Evolutionary conservation across 2,113 vertebrate genomes (phyloP), one percentile per base, ranked within the genome.

Genomic region (Alexandromys fortis): DNA sequence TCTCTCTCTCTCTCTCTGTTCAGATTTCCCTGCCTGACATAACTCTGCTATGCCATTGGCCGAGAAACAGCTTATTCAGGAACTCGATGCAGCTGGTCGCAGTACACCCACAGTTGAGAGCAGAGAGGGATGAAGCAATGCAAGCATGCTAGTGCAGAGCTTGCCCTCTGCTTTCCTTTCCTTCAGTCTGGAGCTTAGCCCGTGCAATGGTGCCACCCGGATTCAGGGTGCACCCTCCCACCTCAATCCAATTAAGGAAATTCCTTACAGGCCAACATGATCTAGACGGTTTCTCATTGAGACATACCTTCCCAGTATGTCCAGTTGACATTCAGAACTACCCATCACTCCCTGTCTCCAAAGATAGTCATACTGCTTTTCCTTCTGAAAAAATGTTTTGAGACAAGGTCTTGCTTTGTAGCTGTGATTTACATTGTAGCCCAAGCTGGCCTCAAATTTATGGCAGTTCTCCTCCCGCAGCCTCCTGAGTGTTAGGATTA

Each of bases 381-480:
- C 16, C 61, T 86, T 86, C 47, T 35, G 49, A 33, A 78, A 22
- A 55, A 79, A 35, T 38, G 21, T 61, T 61, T 82, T 61, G 35
- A 82, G n/a, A 82, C 55, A 61, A n/a, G n/a, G 79, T 82, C 55
- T 82, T 7, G 42, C n/a, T 83, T 38, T 83, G n/a, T 83, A 83
- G 81, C 22, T 67, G 42, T 22, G 7, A 68, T 21, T 86, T 21
- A 49, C 83, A 13, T 1, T 49, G 45, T 49, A 86, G 42, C 45
- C 45, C 35, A 28, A 16, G 35, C 86, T 88, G 86, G 86, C 86
- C 86, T 55, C 33, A n/a, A 38, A 88, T 33, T 26, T 72, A 47
- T 7, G 67, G 86, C 35, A 28, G 24, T 38, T n/a, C 49, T 72
- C 21, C 47, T 55, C 22, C 67, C 68, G 38, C 47, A 38, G 67